phyloP scores from a whole-genome alignment of 1,140 invertebrate species.

The Papilio machaon region DNA sequence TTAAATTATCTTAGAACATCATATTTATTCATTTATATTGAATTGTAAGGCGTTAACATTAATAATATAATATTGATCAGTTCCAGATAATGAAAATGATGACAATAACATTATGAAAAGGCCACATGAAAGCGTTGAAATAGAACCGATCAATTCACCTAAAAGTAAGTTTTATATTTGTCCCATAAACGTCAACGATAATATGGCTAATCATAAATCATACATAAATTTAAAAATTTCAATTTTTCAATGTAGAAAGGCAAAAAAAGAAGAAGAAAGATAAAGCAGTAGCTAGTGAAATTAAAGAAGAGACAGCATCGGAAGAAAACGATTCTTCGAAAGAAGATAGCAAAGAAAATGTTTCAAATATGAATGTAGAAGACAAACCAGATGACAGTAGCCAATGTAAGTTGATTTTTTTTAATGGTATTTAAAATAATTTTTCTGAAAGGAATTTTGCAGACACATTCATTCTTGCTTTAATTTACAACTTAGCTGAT shows the following conservation, averaged over 20 bases:
- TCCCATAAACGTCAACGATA: background rate
- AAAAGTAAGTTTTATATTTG: slow-evolving; percentile 52
- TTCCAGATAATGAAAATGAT: slow-evolving; percentile 45
- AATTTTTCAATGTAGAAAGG: slow-evolving; percentile 58
- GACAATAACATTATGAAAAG: slow-evolving; percentile 55
- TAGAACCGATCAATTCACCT: slow-evolving; percentile 42
- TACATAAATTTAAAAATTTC: background rate
- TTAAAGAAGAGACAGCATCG: slow-evolving; percentile 60
- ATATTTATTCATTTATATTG: no score
- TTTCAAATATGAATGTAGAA: slow-evolving; percentile 40
- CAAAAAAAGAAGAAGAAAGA: slow-evolving; percentile 61
- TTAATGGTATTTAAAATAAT: no score
- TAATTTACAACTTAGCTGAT: background rate
- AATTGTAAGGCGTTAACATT: slow-evolving; percentile 36
- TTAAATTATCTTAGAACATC: no score
- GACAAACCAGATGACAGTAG: slow-evolving; percentile 49
- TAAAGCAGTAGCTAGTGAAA: slow-evolving; percentile 50
- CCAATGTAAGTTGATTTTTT: slow-evolving; percentile 54
- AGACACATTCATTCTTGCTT: no score
- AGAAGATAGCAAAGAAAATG: slow-evolving; percentile 56
- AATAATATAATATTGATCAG: slow-evolving; percentile 28
- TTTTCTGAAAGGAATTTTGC: no score
- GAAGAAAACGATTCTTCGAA: slow-evolving; percentile 50
- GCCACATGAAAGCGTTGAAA: slow-evolving; percentile 49
- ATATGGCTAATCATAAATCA: background rate